Evolutionary conservation across 2,888 invertebrate species (phyloP), one percentile per base, ranked within the genome.

Genomic region (Uloborus plumipes): DNA sequence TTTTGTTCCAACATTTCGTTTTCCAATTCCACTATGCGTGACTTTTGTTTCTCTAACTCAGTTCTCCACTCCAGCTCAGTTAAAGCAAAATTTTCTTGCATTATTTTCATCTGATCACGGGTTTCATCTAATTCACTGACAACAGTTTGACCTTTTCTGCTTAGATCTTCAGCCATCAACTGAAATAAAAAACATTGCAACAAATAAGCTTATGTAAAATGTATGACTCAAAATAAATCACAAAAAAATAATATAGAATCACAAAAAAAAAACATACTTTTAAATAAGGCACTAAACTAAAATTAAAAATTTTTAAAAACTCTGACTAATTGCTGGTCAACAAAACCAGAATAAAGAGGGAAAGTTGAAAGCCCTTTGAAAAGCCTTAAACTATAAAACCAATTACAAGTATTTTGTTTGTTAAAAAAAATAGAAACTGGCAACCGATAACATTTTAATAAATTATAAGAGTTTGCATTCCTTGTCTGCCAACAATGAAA

Each of bases 111-210:
- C 90, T 95, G 94, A 86, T 93, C 93, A 87, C 93, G 93, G 20
- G 94, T 94, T 84, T 95, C 94, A 88, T 95, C 94, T 69, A 94
- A 90, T 85, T 93, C 92, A 87, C 93, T 92, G 83, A 94, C 89
- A 14, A 94, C 92, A 86, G 91, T 92, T 90, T 93, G 94, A 74
- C 88, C 87, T 64, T 84, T 84, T 14, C 76, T 59, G 6, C 90
- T 90, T 79, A 94, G 90, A 89, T 92, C 93, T 86, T 93, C 94
- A 9, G 93, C 92, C 92, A 94, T 93, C 62, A 94, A 90, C 20
- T 93, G 92, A 61, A 16, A 93, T 92, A 78, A 62, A 67, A 58
- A 81, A 65, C 16, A 67, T 47, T 26, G 26, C 26, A 26, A 2
- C 6, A 26, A 59, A 70, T 39, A 26, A 53, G 26, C 11, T n/a